These are phyloP conservation scores for Micronycteris hirsuta DNA, from an alignment of 2,113 vertebrate species.

Conservation along the genomic window DNA sequence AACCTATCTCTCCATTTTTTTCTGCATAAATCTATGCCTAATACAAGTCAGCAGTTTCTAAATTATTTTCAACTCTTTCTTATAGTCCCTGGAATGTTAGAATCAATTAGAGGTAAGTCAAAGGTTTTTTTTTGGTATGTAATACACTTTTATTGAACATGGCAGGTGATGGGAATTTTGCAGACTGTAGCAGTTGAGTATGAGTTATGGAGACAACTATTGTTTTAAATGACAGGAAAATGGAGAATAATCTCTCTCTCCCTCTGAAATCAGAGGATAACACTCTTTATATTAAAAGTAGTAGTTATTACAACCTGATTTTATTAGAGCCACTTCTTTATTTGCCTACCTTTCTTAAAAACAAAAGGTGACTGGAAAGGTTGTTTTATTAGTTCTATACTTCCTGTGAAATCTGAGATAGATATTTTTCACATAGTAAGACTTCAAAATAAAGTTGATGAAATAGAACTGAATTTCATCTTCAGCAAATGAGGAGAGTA, in stretches of 20 bases:
- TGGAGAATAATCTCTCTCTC: not conserved
- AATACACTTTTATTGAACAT: not conserved
- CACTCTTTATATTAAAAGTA: not conserved
- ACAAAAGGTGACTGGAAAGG: not conserved
- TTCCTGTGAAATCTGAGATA: not conserved
- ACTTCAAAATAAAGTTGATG: not conserved
- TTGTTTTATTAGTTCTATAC: not conserved
- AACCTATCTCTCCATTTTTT: not conserved
- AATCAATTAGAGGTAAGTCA: constrained; percentile 36
- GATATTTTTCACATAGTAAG: not conserved
- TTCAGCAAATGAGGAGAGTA: not conserved
- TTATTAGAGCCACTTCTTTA: constrained; percentile 13
- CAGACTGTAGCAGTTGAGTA: constrained; percentile 9
- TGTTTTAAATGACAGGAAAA: constrained; percentile 52
- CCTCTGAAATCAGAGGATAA: not conserved
- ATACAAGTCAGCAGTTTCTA: constrained; percentile 43
- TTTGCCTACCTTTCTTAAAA: not conserved
- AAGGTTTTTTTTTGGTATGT: not conserved
- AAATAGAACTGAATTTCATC: not conserved
- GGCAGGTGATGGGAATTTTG: not conserved
- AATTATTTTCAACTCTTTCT: constrained; percentile 36
- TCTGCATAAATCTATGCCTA: constrained; percentile 30
- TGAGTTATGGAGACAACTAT: constrained; percentile 39
- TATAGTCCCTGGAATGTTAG: not conserved
- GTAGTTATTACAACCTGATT: not conserved